These are phyloP conservation scores for Hylaeus volcanicus DNA, from an alignment of 1,140 invertebrate species.

Conservation along the genomic window DNA sequence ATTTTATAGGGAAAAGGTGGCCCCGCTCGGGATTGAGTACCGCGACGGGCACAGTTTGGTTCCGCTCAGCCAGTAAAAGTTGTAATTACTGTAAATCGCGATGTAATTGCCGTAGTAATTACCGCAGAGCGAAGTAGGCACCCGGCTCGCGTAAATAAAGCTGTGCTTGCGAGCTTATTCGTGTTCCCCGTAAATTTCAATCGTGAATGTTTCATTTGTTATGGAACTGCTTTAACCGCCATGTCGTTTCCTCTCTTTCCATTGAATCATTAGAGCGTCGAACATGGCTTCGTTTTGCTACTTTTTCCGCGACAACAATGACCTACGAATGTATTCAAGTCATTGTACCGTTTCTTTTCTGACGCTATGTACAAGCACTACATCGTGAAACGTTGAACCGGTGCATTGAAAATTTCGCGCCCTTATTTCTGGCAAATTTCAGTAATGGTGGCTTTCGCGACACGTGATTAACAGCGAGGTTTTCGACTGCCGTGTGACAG, in stretches of 20 bases:
- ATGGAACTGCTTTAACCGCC: conserved; percentile 41
- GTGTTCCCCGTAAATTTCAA: conserved; percentile 40
- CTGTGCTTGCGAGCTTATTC: conserved; percentile 47
- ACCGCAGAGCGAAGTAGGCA: conserved; percentile 48
- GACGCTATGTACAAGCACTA: too few species aligned
- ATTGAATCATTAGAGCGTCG: not conserved
- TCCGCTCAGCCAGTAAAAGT: conserved; percentile 50
- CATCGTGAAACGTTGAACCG: too few species aligned
- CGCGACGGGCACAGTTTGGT: conserved; percentile 38
- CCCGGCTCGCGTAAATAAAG: conserved; percentile 49
- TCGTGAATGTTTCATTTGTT: conserved; percentile 51
- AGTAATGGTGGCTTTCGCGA: too few species aligned
- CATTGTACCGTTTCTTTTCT: too few species aligned
- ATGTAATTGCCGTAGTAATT: conserved; percentile 54
- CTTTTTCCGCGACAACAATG: not conserved
- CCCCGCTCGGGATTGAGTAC: conserved; percentile 24
- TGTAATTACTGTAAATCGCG: conserved; percentile 55
- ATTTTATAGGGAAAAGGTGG: conserved; percentile 43
- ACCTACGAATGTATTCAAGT: not conserved
- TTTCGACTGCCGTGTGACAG: too few species aligned
- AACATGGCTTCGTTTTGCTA: not conserved
- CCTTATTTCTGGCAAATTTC: too few species aligned
- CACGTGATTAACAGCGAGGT: too few species aligned
- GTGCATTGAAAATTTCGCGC: too few species aligned
- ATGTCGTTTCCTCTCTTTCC: not conserved